Evolutionary conservation across 2,888 invertebrate genomes (phyloP).

Genomic region (Agrotis puta): DNA sequence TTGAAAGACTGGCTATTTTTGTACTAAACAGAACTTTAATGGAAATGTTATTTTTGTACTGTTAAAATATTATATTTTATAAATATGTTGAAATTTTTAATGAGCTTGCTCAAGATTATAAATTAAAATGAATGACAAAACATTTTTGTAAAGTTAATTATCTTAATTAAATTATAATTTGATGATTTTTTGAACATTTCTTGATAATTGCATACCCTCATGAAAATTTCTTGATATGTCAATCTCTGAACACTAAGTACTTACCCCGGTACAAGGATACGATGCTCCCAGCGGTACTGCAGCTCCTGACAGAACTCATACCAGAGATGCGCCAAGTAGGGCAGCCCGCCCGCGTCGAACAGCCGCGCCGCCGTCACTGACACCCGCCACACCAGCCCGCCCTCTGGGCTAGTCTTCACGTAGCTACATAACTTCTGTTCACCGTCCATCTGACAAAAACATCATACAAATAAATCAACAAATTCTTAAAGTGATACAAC

Average conservation of each 20-base stretch:
- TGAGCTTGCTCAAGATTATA: conserved; percentile 26
- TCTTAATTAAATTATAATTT: conserved; percentile 46
- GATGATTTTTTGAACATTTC: neutral
- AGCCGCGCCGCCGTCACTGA: conserved; percentile 94
- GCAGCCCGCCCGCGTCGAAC: conserved; percentile 94
- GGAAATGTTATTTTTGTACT: neutral
- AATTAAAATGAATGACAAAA: conserved; percentile 13
- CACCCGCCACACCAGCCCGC: conserved; percentile 95
- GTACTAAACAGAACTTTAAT: neutral
- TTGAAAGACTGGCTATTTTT: conserved; percentile 10
- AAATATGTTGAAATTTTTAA: neutral
- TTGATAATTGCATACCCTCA: neutral
- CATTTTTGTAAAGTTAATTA: conserved; percentile 34
- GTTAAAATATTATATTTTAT: too few species aligned
- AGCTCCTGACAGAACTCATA: conserved; percentile 97
- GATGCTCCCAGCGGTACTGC: conserved; percentile 97
- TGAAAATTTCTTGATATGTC: neutral
- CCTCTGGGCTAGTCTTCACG: conserved; percentile 94
- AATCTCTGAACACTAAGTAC: conserved; percentile 76
- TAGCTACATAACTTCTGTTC: conserved; percentile 87
- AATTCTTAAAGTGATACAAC: conserved; percentile 15
- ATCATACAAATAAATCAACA: neutral
- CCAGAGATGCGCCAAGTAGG: conserved; percentile 97
- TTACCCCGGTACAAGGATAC: conserved; percentile 95
- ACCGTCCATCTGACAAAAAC: conserved; percentile 85